Evolutionary conservation across 23 tunicate species (phyloP), one percentile per base, ranked within the genome.

Genomic region (Ascidia mentula): DNA sequence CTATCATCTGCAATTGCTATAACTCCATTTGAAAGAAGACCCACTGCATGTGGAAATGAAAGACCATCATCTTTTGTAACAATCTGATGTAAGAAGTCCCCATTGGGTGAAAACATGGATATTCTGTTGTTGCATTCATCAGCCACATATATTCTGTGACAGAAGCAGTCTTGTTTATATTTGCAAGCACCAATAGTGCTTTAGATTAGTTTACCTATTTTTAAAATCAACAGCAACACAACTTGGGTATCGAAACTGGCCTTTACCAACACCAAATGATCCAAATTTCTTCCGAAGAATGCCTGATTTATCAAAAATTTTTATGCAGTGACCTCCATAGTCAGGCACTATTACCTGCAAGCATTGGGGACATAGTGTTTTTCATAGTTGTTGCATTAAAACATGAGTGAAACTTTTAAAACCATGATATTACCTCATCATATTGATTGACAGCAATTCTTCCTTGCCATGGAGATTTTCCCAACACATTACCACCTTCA

Each of bases 41-140:
- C 32, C 9, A 88, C 46, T 37, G 92, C 79, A 40, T 88, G 92
- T 34, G 92, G 92, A 60, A 88, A 88, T 20, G 76, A 69, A 0
- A 88, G 76, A 31, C 92, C 92, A 72, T 88, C 83, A 26, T 82
- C 82, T 42, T 82, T 88, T 1, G 87, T 88, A 0, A 88, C 36
- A 28, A 88, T 70, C 37, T 88, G 82, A 46, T 83, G 79, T 0
- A 75, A 32, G 53, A 72, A 88, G 31, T 72, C 76, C 6, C 92
- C 92, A 35, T 82, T 46, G 32, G 82, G 38, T 26, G 92, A 88
- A 77, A 76, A 88, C 38, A 88, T 32, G 37, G 92, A 74, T 20
- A 88, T 73, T 36, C 92, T 40, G 74, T 82, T 88, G 82, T 88
- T 88, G 83, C 92, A 88, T 53, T 88, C 92, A 59, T 88, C 92